A percentile compares a stretch with the other conserved stretches of the same genome.
Conservation (phyloP, 92 coral and sea anemone genomes). For the Parazoanthus swiftii region DNA sequence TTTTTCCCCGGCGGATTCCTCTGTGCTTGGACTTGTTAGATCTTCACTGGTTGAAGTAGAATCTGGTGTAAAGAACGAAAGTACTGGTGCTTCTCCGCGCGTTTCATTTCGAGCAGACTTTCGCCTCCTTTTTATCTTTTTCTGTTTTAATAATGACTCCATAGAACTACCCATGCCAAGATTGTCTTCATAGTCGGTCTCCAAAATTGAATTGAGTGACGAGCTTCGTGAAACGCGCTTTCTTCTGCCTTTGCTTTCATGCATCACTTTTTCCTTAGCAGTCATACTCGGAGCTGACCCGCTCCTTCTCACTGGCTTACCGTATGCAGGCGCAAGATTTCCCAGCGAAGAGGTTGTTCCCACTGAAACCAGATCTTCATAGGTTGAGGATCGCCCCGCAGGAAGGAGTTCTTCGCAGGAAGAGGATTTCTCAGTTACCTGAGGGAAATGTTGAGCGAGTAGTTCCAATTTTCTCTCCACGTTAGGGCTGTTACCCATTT, state of each 20-base stretch:
- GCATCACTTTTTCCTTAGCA: conserved; percentile 51
- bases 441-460: neutral
- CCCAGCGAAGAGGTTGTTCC: conserved; percentile 3
- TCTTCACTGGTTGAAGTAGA: neutral
- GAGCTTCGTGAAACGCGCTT: conserved; percentile 15
- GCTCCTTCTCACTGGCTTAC: conserved; percentile 49
- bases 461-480: neutral
- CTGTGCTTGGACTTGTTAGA: neutral
- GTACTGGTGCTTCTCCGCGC: neutral
- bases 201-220: conserved; percentile 31
- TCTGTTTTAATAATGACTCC: conserved; percentile 28
- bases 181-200: conserved; percentile 2
- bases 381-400: neutral
- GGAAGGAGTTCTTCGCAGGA: neutral
- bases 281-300: conserved; percentile 65
- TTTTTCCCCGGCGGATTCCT: no score
- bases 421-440: conserved; percentile 5
- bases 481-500: conserved; percentile 2
- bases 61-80: conserved; percentile 27
- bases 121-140: neutral
- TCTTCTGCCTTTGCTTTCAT: neutral
- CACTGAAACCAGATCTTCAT: neutral
- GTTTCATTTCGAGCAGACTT: conserved; percentile 1
- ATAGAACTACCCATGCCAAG: neutral
- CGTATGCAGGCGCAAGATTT: conserved; percentile 29